phyloP scores from a whole-genome alignment of 2,888 invertebrate species.

The Phaonia tiefii region DNA sequence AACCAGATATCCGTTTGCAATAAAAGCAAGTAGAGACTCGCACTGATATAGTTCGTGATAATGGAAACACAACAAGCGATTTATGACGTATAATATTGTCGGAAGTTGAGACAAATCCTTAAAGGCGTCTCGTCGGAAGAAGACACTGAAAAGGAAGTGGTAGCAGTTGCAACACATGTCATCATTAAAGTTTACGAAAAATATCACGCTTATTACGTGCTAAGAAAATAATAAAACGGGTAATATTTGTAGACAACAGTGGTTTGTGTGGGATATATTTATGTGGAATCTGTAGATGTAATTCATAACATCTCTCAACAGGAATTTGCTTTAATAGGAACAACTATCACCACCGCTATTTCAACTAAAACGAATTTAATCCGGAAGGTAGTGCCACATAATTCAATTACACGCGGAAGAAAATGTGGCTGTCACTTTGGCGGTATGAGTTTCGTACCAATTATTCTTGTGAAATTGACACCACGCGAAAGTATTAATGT shows the following conservation, averaged over 20 bases:
- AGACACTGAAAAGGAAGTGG: conserved; percentile 7
- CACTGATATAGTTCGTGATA: background rate
- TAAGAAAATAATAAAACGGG: background rate
- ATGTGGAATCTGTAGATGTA: background rate
- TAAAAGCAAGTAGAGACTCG: conserved; percentile 30
- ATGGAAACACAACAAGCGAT: conserved; percentile 32
- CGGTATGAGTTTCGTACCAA: no score
- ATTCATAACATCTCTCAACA: no score
- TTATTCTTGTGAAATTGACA: no score
- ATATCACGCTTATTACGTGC: background rate
- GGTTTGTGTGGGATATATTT: conserved; percentile 5
- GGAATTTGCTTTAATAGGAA: no score
- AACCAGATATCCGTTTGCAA: conserved; percentile 54
- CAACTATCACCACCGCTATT: no score
- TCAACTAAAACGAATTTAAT: no score
- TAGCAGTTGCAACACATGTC: conserved; percentile 18
- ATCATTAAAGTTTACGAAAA: conserved; percentile 6
- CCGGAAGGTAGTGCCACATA: no score
- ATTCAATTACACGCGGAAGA: no score
- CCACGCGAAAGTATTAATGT: no score
- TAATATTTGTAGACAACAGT: conserved; percentile 11
- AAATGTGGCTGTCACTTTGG: no score
- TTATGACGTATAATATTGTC: conserved; percentile 20
- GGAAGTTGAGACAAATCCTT: conserved; percentile 44
- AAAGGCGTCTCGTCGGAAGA: conserved; percentile 1